These are phyloP conservation scores for Oryzias sinensis DNA, from an alignment of 2,797 vertebrate genomes.

Conservation along the genomic window DNA sequence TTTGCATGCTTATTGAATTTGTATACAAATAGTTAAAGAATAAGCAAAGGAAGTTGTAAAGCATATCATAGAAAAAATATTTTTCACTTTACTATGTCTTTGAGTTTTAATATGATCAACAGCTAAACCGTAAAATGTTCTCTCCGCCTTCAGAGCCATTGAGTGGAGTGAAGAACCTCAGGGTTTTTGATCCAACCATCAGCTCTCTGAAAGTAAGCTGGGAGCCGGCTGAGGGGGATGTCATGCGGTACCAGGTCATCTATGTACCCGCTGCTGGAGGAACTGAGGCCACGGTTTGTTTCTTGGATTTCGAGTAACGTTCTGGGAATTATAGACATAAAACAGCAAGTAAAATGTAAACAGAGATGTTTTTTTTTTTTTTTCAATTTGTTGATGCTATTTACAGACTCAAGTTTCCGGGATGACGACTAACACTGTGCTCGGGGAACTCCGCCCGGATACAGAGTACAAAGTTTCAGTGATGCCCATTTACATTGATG, in stretches of 20 bases:
- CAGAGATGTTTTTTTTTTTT: too few relatives aligned
- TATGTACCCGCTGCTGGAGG: constrained; percentile 84
- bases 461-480: constrained; percentile 88
- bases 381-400: too few relatives aligned
- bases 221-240: constrained; percentile 91
- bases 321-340: too few relatives aligned
- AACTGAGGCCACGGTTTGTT: constrained; percentile 79
- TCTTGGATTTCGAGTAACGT: neutral
- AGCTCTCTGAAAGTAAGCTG: constrained; percentile 91
- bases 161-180: constrained; percentile 87
- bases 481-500: constrained; percentile 85
- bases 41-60: too few relatives aligned
- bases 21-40: too few relatives aligned
- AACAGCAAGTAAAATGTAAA: too few relatives aligned
- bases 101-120: too few relatives aligned
- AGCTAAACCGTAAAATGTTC: neutral
- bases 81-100: too few relatives aligned
- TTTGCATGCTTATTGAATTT: too few relatives aligned
- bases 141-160: constrained; percentile 80
- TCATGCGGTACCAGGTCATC: constrained; percentile 88
- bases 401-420: constrained; percentile 86
- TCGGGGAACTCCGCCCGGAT: constrained; percentile 86
- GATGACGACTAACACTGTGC: constrained; percentile 85
- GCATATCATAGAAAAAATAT: too few relatives aligned
- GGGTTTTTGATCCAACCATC: constrained; percentile 90